Base-by-base conservation (phyloP, 1,140 invertebrate genomes). In the Saccostrea cuccullata region DNA sequence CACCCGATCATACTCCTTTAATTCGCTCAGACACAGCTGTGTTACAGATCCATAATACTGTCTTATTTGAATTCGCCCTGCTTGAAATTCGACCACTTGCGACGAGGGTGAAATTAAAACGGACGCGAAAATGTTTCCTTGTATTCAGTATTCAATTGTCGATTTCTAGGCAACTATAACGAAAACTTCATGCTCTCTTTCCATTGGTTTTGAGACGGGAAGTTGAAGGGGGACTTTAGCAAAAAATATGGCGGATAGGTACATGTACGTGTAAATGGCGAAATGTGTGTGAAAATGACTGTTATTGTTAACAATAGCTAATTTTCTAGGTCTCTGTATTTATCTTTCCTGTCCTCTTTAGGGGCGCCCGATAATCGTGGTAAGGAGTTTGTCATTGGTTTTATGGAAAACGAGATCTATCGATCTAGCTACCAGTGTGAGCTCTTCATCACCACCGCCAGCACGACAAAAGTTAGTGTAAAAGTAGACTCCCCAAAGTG, bases 391-490 rank as follows among this genome's bases (percentile, higher is more conserved):
- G 82, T 87, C 20, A 89, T 89, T 20, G 89, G 36, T 15, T 89
- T 64, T 36, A 36, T 36, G 30, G 30, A 36, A 36, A 36, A 36
- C 30, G 30, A 36, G 2, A 36, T 36, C 30, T 36, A 36, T 64
- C 15, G 60, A 6, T 64, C 60, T 6, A n/a, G 15, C 73, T 82
- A 30, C 73, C 73, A 82, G n/a, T 40, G 23, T 82, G 91, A 92
- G 84, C 55, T 91, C 11, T 92, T 90, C 73, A 89, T 92, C n/a
- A 92, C 91, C 0, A 91, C 91, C 23, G 87, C 90, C 26, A 87
- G 88, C 17, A 90, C 89, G 36, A 89, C 83, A 8, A 55, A n/a
- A 23, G 89, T 89, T 23, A 60, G 84, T 47, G 91, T 92, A 55
- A 87, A 67, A 3, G 87, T 91, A 26, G 90, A 89, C 13, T 84